These are phyloP conservation scores for Drosophila formosana DNA, from an alignment of 2,888 invertebrate species.

Conservation along the genomic window DNA sequence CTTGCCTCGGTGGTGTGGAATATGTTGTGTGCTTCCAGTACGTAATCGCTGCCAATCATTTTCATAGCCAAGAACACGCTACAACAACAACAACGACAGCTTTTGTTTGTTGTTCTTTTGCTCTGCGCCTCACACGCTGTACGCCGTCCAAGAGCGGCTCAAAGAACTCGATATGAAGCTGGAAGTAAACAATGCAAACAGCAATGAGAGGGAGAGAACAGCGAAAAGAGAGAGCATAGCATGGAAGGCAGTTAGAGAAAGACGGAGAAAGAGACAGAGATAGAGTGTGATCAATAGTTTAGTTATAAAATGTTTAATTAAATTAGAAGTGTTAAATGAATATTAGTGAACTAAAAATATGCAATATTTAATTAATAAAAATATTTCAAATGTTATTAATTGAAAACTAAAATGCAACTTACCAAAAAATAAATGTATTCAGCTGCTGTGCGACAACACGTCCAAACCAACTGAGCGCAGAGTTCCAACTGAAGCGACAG, in stretches of 20 bases:
- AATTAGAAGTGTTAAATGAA: neutral
- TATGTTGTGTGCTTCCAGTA: conserved; percentile 94
- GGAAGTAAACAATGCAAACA: conserved; percentile 43
- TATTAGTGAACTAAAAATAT: neutral
- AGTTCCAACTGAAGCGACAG: conserved; percentile 72
- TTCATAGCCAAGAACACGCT: conserved; percentile 78
- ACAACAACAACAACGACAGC: conserved; percentile 16
- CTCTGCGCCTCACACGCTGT: conserved; percentile 56
- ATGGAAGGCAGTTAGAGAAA: conserved; percentile 7
- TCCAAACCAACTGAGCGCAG: conserved; percentile 67
- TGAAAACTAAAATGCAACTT: neutral
- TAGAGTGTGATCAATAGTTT: neutral
- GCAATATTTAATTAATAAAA: neutral
- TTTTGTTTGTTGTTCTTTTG: conserved; percentile 63
- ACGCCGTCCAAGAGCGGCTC: conserved; percentile 61
- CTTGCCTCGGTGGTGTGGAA: conserved; percentile 94
- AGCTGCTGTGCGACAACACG: conserved; percentile 64
- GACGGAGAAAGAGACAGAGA: neutral
- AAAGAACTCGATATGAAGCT: conserved; percentile 36
- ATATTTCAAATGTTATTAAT: neutral
- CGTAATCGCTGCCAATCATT: conserved; percentile 94
- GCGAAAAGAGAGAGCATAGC: neutral
- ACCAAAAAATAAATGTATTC: conserved; percentile 2
- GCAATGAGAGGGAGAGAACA: conserved; percentile 13
- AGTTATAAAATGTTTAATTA: too few relatives aligned